Evolutionary conservation across 2,113 vertebrate species (phyloP).

Genomic region (Cyanoderma ruficeps): DNA sequence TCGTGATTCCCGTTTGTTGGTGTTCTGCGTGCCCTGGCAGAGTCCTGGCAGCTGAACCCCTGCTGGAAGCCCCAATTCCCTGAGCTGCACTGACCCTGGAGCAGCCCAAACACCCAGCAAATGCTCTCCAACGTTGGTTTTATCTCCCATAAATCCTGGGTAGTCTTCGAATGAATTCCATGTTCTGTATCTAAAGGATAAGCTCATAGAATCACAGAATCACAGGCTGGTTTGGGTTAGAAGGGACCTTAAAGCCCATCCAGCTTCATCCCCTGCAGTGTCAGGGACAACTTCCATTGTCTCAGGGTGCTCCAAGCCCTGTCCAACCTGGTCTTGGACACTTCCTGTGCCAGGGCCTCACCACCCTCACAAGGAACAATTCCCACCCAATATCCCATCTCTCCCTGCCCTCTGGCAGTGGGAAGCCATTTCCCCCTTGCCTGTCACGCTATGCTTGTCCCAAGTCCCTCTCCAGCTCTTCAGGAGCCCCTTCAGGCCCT

Average conservation of each 20-base stretch:
- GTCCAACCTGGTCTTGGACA: fast-evolving
- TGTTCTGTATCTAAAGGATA: neutral
- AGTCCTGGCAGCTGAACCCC: neutral
- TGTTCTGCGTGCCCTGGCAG: neutral
- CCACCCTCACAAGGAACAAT: fast-evolving
- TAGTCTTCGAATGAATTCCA: fast-evolving
- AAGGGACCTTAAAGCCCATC: neutral
- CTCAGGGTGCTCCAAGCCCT: fast-evolving
- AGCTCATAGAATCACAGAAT: neutral
- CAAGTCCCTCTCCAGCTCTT: neutral
- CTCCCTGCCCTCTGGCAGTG: neutral
- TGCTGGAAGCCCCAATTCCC: neutral
- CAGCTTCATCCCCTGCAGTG: neutral
- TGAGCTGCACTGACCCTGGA: neutral
- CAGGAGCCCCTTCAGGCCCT: neutral
- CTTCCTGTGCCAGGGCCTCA: neutral
- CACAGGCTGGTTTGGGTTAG: neutral
- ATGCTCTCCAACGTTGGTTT: neutral
- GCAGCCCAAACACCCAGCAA: neutral
- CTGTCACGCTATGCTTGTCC: neutral
- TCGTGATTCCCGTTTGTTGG: fast-evolving
- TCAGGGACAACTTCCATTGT: fast-evolving
- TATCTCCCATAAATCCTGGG: neutral
- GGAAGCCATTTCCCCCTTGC: neutral
- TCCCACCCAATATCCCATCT: fast-evolving